Evolutionary conservation across 2,113 vertebrate species (phyloP).

Genomic region (Parus major): DNA sequence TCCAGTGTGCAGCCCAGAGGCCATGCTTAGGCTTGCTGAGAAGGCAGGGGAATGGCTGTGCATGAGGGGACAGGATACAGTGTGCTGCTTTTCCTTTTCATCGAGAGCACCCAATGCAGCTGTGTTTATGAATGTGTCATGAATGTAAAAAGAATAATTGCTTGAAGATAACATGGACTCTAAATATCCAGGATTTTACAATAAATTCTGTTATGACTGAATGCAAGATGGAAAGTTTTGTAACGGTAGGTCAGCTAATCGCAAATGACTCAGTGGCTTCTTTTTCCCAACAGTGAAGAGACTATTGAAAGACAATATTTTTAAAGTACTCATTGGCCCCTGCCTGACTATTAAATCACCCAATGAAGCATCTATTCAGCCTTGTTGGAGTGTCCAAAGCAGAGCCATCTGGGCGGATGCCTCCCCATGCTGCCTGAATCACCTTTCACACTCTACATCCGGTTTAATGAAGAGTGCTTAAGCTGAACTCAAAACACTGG

Average conservation of each 20-base stretch:
- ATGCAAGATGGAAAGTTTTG: conserved; percentile 87
- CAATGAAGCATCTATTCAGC: conserved; percentile 83
- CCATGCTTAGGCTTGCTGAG: not conserved
- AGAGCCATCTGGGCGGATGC: conserved; percentile 79
- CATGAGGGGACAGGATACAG: conserved; percentile 31
- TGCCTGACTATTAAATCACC: conserved; percentile 69
- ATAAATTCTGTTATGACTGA: conserved; percentile 89
- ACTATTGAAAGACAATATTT: conserved; percentile 93
- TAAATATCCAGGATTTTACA: conserved; percentile 91
- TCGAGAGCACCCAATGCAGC: conserved; percentile 55
- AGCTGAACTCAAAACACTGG: conserved; percentile 78
- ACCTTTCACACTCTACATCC: conserved; percentile 88
- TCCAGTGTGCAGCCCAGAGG: not conserved
- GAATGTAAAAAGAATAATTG: conserved; percentile 75
- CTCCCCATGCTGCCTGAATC: conserved; percentile 78
- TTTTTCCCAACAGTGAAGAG: conserved; percentile 89
- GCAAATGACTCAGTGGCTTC: conserved; percentile 87
- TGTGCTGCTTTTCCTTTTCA: conserved; percentile 57
- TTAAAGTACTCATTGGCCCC: conserved; percentile 79
- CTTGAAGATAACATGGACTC: conserved; percentile 77
- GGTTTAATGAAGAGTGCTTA: conserved; percentile 77
- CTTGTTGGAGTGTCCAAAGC: conserved; percentile 71
- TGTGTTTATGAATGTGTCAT: conserved; percentile 76
- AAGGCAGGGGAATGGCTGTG: not conserved
- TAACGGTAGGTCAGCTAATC: conserved; percentile 89